Evolutionary conservation across 2,113 vertebrate genomes (phyloP), one percentile per base, ranked within the genome.

Genomic region (Anarhynchus alexandrinus): DNA sequence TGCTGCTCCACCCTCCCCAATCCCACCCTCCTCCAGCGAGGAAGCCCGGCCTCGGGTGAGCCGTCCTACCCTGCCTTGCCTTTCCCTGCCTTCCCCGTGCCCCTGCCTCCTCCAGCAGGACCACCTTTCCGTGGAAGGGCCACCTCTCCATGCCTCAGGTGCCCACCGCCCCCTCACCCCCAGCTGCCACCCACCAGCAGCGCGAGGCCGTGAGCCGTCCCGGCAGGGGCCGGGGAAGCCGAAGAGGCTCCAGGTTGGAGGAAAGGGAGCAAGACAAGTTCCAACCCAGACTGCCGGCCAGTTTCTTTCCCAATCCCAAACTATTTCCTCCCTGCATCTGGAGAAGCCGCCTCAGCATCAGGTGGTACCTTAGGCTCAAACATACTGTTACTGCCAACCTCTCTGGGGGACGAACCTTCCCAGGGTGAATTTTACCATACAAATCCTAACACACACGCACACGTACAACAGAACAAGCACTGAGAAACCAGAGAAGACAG

Each of bases 201-300:
- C 2, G 0, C 32, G n/a, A 34, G 21, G n/a, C 47, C 76, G 38
- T 1, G 1, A 82, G 66, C 74, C 11, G 11, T 34, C 25, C 54
- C 0, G 0, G 34, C 40, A 30, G 57, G 4, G 5, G 12, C 65
- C 12, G 2, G 32, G 57, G 38, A 80, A 62, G 49, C 66, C 47
- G 54, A 69, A 55, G n/a, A 83, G 62, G 38, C 38, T 90, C 64
- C 59, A 54, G 66, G 55, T 9, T 29, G 34, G 19, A 62, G 16
- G 67, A 92, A 82, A 69, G 0, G 2, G 65, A 95, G 58, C 36
- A 40, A 84, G 54, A 70, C 0, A 0, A 67, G 36, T 61, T 81
- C 67, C 76, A 77, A 36, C 40, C 23, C 52, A 78, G 73, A 76
- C 25, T 72, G 40, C 57, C 1, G 4, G 65, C 51, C 57, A 34